Conservation (phyloP, 2,888 invertebrate species). For the Dendrolimus houi region DNA sequence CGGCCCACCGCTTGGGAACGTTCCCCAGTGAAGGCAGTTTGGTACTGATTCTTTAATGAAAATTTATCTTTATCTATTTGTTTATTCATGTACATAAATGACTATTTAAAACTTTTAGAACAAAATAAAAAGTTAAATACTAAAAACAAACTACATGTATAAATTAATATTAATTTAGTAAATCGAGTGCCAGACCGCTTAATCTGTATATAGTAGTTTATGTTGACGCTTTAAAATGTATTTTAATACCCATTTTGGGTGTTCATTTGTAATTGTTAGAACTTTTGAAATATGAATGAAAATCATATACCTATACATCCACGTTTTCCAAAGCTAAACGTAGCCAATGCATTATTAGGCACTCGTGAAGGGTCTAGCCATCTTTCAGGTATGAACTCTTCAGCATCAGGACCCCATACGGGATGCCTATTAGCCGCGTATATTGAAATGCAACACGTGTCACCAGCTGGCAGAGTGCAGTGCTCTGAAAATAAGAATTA, state of each 20-base stretch:
- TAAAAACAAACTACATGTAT: slow-evolving; percentile 1
- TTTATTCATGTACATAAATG: slow-evolving; percentile 6
- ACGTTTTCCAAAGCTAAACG: slow-evolving; percentile 6
- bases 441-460: neutral
- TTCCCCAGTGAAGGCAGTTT: neutral
- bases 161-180: too few relatives aligned
- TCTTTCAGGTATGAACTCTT: slow-evolving; percentile 11
- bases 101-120: neutral
- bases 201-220: neutral
- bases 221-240: neutral
- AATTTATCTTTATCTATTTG: slow-evolving; percentile 6
- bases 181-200: too few relatives aligned
- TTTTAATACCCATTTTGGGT: neutral
- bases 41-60: slow-evolving; percentile 20
- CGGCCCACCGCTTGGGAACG: too few relatives aligned
- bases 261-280: neutral
- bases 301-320: slow-evolving; percentile 7
- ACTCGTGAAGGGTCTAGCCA: slow-evolving; percentile 7
- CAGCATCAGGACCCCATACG: slow-evolving; percentile 12
- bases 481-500: neutral
- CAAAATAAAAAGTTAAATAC: slow-evolving; percentile 2
- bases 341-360: slow-evolving; percentile 4
- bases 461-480: neutral
- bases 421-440: slow-evolving; percentile 2
- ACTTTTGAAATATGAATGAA: too few relatives aligned